Evolutionary conservation across 1,140 invertebrate genomes (phyloP), one percentile per base, ranked within the genome.

Genomic region (Bombus superbus): DNA sequence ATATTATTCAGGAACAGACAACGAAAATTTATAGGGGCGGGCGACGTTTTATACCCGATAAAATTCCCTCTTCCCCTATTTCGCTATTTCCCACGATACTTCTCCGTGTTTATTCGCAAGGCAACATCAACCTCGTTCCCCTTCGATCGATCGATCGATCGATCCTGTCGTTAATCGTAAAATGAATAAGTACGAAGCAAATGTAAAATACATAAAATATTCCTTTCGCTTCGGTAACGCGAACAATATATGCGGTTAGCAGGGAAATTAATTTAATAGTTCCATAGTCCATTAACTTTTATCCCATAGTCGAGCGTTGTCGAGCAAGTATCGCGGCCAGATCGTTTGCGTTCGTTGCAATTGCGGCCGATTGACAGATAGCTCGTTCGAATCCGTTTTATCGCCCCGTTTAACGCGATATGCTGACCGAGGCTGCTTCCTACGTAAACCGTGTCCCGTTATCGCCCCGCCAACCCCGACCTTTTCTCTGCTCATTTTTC

Each of bases 1-100:
- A 53, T 81, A 88, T 85, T 88, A 88, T 85, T 77, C 74, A 35
- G 62, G 75, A 32, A 82, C 64, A 68, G 87, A 77, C 85, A 77
- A 64, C 79, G 86, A 72, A 86, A 86, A 85, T 89, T 86, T 89
- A 89, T 69, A 71, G 68, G 71, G 38, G 8, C 47, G 47, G 32
- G 77, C 75, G 79, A 72, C 69, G 59, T 83, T 89, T 83, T 83
- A 86, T 89, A 68, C 35, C 44, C 83, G 57, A 78, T 86, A 78
- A 88, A 88, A 88, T 68, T 77, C 72, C 40, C 28, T 62, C 64
- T 77, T 53, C 13, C 25, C 28, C 13, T 9, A 13, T 42, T 73
- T 64, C 75, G 62, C 73, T 35, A 18, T 59, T 47, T 32, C n/a
- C 15, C 64, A 32, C n/a, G 64, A 66, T 66, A 32, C 64, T 66